phyloP scores from a whole-genome alignment of 2,888 invertebrate species.

The Branchipolynoe longqiensis region DNA sequence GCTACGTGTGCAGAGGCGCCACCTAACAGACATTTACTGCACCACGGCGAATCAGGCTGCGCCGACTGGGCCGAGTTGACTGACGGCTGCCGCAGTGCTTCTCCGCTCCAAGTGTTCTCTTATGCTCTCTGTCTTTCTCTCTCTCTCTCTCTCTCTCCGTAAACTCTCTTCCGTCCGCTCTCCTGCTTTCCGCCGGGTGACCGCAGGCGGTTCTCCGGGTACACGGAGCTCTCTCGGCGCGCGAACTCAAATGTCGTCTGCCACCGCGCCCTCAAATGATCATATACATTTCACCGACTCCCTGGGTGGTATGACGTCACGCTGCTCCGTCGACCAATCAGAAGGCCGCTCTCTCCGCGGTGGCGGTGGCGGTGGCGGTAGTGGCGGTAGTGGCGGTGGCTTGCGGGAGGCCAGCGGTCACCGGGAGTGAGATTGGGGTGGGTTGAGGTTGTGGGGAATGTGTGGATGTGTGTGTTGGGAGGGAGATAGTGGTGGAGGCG shows the following conservation, averaged over 20 bases:
- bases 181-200: no score
- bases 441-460: background rate
- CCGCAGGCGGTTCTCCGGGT: no score
- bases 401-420: background rate
- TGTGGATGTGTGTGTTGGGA: no score
- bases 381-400: background rate
- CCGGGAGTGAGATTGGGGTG: background rate
- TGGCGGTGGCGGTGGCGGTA: background rate
- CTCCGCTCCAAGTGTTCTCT: background rate
- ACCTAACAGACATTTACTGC: background rate
- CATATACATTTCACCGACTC: slow-evolving; percentile 51
- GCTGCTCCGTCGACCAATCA: slow-evolving; percentile 4
- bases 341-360: background rate
- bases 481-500: no score
- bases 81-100: background rate
- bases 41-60: background rate
- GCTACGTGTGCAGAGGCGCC: no score
- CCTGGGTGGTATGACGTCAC: slow-evolving; percentile 54
- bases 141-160: background rate
- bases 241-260: slow-evolving; percentile 27
- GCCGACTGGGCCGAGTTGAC: background rate
- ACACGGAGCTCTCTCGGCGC: background rate
- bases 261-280: slow-evolving; percentile 13
- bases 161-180: no score
- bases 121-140: background rate